Conservation (phyloP, 2,888 invertebrate species). For the Nomada ferruginata region DNA sequence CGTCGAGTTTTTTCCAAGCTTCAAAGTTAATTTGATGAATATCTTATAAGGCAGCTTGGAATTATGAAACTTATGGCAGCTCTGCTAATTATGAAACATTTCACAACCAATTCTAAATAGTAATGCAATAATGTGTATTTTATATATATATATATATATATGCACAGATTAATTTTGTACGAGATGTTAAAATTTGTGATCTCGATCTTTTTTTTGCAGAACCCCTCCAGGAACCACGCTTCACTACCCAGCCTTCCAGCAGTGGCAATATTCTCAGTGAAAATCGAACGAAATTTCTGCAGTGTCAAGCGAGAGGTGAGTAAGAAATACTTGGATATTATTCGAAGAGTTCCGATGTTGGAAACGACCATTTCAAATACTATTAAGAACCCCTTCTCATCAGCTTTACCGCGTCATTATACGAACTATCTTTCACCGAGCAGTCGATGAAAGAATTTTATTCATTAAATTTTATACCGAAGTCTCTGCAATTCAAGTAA, state of each 20-base stretch:
- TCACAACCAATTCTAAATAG: not conserved
- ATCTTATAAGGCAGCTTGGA: not conserved
- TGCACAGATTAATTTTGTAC: not conserved
- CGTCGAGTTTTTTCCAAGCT: not conserved
- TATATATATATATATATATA: not conserved
- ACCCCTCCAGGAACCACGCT: conserved; percentile 92
- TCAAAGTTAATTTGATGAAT: conserved; percentile 2
- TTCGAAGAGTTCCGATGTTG: conserved; percentile 24
- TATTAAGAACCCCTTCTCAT: conserved; percentile 23
- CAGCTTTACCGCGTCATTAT: conserved; percentile 1
- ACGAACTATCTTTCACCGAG: not conserved
- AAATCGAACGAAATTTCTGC: conserved; percentile 95
- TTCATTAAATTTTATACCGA: not conserved
- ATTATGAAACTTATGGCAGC: too few relatives aligned
- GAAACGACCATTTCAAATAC: conserved; percentile 32
- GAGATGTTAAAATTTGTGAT: conserved; percentile 8
- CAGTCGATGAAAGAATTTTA: not conserved
- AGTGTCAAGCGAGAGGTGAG: conserved; percentile 95
- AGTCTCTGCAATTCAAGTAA: not conserved
- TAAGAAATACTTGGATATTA: conserved; percentile 15
- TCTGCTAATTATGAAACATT: not conserved
- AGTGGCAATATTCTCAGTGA: conserved; percentile 94
- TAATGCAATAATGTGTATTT: not conserved
- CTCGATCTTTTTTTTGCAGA: conserved; percentile 85
- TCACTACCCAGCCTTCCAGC: conserved; percentile 94